phyloP scores from a whole-genome alignment of 2,888 invertebrate species.

The Philopedon plagiatum region DNA sequence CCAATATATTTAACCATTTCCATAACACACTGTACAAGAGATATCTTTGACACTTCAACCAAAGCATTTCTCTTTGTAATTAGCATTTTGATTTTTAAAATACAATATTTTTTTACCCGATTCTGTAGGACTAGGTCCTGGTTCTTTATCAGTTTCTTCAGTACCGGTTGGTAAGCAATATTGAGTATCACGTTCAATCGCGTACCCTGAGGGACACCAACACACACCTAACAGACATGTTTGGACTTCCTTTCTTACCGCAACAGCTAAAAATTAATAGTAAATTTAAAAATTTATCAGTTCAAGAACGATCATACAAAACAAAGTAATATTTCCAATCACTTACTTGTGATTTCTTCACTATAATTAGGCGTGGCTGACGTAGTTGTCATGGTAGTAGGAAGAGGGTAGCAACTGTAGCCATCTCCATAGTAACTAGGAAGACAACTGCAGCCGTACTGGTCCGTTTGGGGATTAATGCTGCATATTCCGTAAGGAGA shows the following conservation, averaged over 20 bases:
- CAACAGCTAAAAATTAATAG: background rate
- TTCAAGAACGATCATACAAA: too few relatives aligned
- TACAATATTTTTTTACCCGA: constrained; percentile 5
- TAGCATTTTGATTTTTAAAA: too few relatives aligned
- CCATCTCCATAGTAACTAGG: constrained; percentile 71
- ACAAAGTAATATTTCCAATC: too few relatives aligned
- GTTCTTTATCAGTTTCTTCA: background rate
- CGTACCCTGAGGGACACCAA: constrained; percentile 74
- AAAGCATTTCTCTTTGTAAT: too few relatives aligned
- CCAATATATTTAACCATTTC: background rate
- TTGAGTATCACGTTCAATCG: constrained; percentile 58
- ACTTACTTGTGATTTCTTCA: constrained; percentile 38
- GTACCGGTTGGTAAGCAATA: constrained; percentile 58
- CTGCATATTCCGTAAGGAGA: constrained; percentile 72
- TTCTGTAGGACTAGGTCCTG: background rate
- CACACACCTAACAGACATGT: constrained; percentile 70
- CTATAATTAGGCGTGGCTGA: constrained; percentile 12
- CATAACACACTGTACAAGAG: background rate
- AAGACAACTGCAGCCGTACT: constrained; percentile 70
- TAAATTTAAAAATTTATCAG: background rate
- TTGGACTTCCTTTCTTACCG: constrained; percentile 52
- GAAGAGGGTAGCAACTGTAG: constrained; percentile 64
- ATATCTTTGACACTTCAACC: too few relatives aligned
- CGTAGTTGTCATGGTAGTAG: constrained; percentile 53
- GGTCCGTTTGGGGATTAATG: constrained; percentile 60